Evolutionary conservation across 2,888 invertebrate genomes (phyloP).

Genomic region (Liposcelis brunnea): DNA sequence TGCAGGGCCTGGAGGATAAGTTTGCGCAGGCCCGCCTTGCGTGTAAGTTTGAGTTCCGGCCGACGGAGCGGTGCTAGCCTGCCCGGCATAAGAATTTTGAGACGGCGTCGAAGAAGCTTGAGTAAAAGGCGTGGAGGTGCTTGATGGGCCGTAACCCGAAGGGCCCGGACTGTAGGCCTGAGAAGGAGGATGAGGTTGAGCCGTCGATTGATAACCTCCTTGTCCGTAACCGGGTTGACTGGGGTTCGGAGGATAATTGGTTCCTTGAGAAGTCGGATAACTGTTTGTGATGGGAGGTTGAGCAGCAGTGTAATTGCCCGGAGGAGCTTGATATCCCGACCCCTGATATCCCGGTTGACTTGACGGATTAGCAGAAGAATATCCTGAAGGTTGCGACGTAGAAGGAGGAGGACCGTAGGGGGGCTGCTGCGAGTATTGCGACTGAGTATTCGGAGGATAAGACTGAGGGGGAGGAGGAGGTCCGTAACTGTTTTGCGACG

Average conservation of each 20-base stretch:
- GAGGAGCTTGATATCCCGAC: constrained; percentile 32
- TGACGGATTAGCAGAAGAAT: constrained; percentile 17
- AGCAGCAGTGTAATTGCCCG: constrained; percentile 23
- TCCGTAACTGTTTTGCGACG: constrained; percentile 27
- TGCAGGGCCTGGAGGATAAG: constrained; percentile 12
- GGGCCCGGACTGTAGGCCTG: constrained; percentile 24
- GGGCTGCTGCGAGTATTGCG: constrained; percentile 29
- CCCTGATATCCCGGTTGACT: neutral
- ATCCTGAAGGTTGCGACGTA: constrained; percentile 17
- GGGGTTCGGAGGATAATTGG: constrained; percentile 22
- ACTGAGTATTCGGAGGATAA: constrained; percentile 23
- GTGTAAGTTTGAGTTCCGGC: constrained; percentile 24
- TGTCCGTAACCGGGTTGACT: constrained; percentile 34
- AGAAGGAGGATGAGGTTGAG: constrained; percentile 35
- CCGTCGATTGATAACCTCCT: constrained; percentile 34
- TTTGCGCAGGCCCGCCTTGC: constrained; percentile 13
- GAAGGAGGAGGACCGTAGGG: constrained; percentile 26
- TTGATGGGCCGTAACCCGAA: constrained; percentile 25
- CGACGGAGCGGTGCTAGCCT: constrained; percentile 20
- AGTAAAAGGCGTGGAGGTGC: constrained; percentile 26
- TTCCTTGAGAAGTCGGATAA: constrained; percentile 28
- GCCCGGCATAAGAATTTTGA: neutral
- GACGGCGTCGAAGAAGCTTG: neutral
- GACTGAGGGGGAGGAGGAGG: constrained; percentile 25
- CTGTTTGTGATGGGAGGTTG: constrained; percentile 12